These are phyloP conservation scores for Perccottus glenii DNA, from an alignment of 2,113 vertebrate genomes.

Conservation along the genomic window DNA sequence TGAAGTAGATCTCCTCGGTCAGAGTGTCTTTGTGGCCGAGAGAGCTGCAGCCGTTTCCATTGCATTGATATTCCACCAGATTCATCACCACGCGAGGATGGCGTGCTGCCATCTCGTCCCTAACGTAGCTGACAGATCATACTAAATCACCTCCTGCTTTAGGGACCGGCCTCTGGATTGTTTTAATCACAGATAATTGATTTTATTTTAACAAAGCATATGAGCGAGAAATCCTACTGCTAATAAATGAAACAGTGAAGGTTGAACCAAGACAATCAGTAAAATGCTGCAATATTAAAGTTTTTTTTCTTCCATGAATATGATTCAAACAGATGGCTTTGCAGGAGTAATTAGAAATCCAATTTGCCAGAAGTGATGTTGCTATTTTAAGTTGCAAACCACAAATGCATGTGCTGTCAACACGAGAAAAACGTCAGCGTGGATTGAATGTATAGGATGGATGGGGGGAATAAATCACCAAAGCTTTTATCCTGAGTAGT, in stretches of 20 bases:
- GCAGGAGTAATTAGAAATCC: conserved; percentile 18
- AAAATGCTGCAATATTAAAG: conserved; percentile 5
- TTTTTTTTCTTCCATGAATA: conserved; percentile 14
- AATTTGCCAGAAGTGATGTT: conserved; percentile 18
- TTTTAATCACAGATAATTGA: conserved; percentile 71
- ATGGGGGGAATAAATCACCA: not conserved
- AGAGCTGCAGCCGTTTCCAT: conserved; percentile 33
- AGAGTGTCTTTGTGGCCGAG: conserved; percentile 5
- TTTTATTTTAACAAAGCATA: conserved; percentile 60
- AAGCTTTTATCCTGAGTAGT: not conserved
- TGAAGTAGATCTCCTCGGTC: conserved; percentile 11
- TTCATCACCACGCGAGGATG: conserved; percentile 47
- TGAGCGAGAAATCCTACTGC: conserved; percentile 36
- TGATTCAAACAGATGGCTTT: conserved; percentile 17
- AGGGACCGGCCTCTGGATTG: conserved; percentile 49
- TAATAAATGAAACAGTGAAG: conserved; percentile 33
- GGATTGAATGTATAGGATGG: not conserved
- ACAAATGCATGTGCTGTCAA: conserved; percentile 5
- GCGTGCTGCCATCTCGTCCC: conserved; percentile 55
- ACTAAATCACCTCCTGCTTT: conserved; percentile 61
- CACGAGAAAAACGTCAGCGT: conserved; percentile 1
- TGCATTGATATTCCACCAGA: conserved; percentile 51
- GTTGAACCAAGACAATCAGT: conserved; percentile 26
- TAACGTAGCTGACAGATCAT: conserved; percentile 54
- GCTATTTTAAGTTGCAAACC: conserved; percentile 8